phyloP scores from a whole-genome alignment of 2,797 vertebrate genomes.

The Aplochiton taeniatus region DNA sequence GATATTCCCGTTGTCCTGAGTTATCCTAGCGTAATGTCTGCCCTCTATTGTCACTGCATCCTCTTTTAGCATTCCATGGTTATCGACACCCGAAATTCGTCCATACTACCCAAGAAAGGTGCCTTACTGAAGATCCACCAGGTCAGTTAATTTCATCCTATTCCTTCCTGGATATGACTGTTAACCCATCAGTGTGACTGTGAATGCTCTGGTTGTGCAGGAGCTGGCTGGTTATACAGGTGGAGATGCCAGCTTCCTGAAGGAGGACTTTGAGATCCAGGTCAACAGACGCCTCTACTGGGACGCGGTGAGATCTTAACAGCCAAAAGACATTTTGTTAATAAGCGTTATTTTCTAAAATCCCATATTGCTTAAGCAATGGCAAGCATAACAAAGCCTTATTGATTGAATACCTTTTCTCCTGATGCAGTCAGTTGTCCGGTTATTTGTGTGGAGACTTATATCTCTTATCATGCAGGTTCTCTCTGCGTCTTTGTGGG shows the following conservation, averaged over 20 bases:
- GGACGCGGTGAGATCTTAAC: slow-evolving; percentile 82
- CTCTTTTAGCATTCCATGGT: slow-evolving; percentile 89
- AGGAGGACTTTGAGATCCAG: slow-evolving; percentile 96
- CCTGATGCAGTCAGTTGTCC: too few relatives aligned
- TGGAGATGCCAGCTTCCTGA: slow-evolving; percentile 92
- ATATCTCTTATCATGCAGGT: slow-evolving; percentile 73
- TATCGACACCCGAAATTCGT: slow-evolving; percentile 92
- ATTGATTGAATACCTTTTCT: too few relatives aligned
- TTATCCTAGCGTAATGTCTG: too few relatives aligned
- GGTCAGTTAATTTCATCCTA: slow-evolving; percentile 67
- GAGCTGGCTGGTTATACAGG: slow-evolving; percentile 94
- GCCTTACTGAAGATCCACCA: slow-evolving; percentile 95
- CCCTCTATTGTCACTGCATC: neutral
- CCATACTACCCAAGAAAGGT: slow-evolving; percentile 89
- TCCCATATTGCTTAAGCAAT: too few relatives aligned
- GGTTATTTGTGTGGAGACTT: neutral
- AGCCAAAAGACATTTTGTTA: neutral
- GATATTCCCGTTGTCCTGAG: too few relatives aligned
- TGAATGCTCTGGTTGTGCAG: slow-evolving; percentile 61
- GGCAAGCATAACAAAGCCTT: too few relatives aligned
- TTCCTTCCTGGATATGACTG: neutral
- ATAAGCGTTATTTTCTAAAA: too few relatives aligned
- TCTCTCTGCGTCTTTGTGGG: slow-evolving; percentile 91
- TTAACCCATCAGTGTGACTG: neutral
- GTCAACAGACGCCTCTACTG: slow-evolving; percentile 85